Evolutionary conservation across 2,113 vertebrate species (phyloP).

Genomic region (Tiliqua scincoides): DNA sequence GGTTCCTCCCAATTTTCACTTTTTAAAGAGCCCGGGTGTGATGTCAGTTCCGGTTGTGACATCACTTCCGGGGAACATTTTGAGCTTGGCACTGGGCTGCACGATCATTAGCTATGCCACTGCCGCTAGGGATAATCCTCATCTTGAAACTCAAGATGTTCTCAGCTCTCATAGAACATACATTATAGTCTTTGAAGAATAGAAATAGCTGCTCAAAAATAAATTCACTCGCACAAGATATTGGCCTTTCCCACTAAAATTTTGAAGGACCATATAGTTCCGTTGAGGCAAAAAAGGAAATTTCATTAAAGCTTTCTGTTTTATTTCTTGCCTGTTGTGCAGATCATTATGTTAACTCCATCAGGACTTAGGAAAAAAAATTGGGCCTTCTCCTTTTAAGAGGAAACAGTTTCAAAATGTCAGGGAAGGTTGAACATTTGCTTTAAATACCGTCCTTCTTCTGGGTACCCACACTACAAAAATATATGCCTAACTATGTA

Average conservation of each 20-base stretch:
- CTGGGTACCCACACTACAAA: slow-evolving; percentile 56
- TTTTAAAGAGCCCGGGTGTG: too few relatives aligned
- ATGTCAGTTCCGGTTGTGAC: too few relatives aligned
- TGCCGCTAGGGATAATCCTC: slow-evolving; percentile 37
- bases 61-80: too few relatives aligned
- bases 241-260: slow-evolving; percentile 75
- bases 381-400: not conserved
- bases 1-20: too few relatives aligned
- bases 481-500: slow-evolving; percentile 54
- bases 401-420: slow-evolving; percentile 60
- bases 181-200: slow-evolving; percentile 63
- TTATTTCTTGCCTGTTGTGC: slow-evolving; percentile 77
- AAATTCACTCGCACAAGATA: slow-evolving; percentile 60
- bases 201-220: slow-evolving; percentile 56
- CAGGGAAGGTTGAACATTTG: slow-evolving; percentile 66
- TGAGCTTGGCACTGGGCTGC: too few relatives aligned
- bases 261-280: slow-evolving; percentile 71
- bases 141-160: slow-evolving; percentile 39
- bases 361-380: slow-evolving; percentile 65
- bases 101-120: too few relatives aligned
- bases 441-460: slow-evolving; percentile 69
- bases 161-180: slow-evolving; percentile 56
- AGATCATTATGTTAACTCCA: slow-evolving; percentile 72
- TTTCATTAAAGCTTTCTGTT: slow-evolving; percentile 76
- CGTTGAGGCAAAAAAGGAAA: slow-evolving; percentile 78